Evolutionary conservation across 2,113 vertebrate species (phyloP).

Genomic region (Peromyscus californicus): DNA sequence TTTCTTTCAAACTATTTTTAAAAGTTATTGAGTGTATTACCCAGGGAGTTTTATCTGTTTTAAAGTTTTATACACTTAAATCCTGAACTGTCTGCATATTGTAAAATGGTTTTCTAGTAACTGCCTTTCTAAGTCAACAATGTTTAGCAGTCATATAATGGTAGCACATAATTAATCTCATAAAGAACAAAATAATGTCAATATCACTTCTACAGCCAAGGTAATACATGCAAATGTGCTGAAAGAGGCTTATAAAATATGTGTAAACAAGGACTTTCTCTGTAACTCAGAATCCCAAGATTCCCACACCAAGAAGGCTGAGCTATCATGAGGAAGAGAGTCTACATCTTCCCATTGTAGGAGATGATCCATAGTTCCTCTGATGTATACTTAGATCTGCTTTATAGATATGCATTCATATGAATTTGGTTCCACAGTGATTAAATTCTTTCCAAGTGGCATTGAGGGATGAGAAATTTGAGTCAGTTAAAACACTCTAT

Average conservation of each 20-base stretch:
- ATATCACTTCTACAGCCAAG: background rate
- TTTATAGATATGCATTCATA: background rate
- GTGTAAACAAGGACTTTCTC: background rate
- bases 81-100: background rate
- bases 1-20: background rate
- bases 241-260: background rate
- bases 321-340: background rate
- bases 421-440: background rate
- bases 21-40: slow-evolving; percentile 1
- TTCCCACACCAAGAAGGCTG: background rate
- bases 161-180: background rate
- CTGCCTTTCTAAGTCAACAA: background rate
- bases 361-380: background rate
- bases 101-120: background rate
- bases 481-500: background rate
- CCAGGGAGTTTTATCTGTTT: slow-evolving; percentile 34
- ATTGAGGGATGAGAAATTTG: background rate
- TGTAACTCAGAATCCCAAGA: background rate
- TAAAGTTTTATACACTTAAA: background rate
- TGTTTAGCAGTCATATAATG: background rate
- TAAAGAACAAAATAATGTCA: background rate
- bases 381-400: background rate
- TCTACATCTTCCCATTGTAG: background rate
- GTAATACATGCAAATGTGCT: background rate
- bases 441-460: background rate